Evolutionary conservation across 1,140 invertebrate species (phyloP), one percentile per base, ranked within the genome.

Genomic region (Drosophila busckii): DNA sequence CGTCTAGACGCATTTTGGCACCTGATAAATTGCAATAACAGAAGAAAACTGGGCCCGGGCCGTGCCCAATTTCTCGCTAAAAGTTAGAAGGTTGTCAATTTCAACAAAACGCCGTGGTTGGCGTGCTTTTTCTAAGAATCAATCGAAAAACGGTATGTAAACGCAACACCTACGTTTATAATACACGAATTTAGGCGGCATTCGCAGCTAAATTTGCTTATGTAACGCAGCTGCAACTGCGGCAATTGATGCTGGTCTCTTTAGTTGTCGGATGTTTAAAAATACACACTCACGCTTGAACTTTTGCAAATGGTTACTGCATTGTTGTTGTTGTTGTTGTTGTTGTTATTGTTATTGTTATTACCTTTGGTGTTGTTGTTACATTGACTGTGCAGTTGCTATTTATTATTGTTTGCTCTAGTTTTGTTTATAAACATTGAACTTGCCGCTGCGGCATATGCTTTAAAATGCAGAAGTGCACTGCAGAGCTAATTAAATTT

Each of bases 351-450:
- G 38, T 28, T 40, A 13, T 25, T 28, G 7, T 3, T 38, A 16
- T 28, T 37, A 16, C 8, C 13, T 2, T 16, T 4, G 31, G 26
- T 22, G 46, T 50, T 50, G 9, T 48, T 44, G 6, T 20, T 37
- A 2, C 38, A 19, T 29, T 28, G 32, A 13, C 20, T 28, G n/a
- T 10, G 16, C 25, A 5, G 29, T 13, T 15, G 7, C 13, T 32
- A 35, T 35, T 35, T 35, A 19, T 35, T 44, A 4, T 20, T 44
- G 41, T 35, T 52, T 52, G 17, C 29, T 38, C 26, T 45, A 16
- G 55, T 59, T 53, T 54, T 60, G 49, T 60, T 60, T 60, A 54
- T 60, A 60, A 54, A 37, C 49, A 60, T 44, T 28, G 28, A 25
- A 20, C 5, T 8, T 25, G 8, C 8, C 16, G 2, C 6, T 26